Percentiles rank a stretch among this genome's conserved stretches.
These are phyloP conservation scores for Zosterops pallidus DNA, from an alignment of 2,113 vertebrate genomes.

Conservation along the genomic window DNA sequence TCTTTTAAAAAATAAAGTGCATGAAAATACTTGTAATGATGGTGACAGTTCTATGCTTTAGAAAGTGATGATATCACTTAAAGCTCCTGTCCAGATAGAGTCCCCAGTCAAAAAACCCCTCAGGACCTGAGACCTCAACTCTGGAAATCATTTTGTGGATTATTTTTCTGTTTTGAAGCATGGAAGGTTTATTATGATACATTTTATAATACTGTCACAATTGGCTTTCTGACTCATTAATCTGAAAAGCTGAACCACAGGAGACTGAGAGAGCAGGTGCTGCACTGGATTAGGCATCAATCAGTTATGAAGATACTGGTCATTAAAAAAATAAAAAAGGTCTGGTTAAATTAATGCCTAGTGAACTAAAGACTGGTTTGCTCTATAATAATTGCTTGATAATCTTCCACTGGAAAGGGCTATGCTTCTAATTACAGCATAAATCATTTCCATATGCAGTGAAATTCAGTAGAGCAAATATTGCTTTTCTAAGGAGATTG, in stretches of 20 bases:
- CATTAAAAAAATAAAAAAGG: background rate
- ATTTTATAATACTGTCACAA: background rate
- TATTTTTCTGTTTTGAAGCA: background rate
- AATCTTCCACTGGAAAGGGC: background rate
- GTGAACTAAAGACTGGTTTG: background rate
- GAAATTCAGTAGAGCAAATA: background rate
- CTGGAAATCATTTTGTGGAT: background rate
- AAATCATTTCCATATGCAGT: background rate
- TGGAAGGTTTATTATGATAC: background rate
- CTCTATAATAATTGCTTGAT: background rate
- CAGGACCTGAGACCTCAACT: background rate
- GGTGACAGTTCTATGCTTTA: background rate
- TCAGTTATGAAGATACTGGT: background rate
- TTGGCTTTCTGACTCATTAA: background rate
- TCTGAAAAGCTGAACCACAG: background rate
- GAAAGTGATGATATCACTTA: background rate
- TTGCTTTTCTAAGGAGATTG: background rate
- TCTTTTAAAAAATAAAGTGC: background rate
- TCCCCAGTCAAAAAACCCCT: background rate
- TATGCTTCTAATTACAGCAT: background rate
- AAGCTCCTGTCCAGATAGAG: background rate
- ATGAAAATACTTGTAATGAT: rapidly evolving
- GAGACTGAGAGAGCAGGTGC: background rate
- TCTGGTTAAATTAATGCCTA: background rate
- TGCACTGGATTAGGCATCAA: background rate